Evolutionary conservation across 2,113 vertebrate genomes (phyloP).

Genomic region (Nicator chloris): DNA sequence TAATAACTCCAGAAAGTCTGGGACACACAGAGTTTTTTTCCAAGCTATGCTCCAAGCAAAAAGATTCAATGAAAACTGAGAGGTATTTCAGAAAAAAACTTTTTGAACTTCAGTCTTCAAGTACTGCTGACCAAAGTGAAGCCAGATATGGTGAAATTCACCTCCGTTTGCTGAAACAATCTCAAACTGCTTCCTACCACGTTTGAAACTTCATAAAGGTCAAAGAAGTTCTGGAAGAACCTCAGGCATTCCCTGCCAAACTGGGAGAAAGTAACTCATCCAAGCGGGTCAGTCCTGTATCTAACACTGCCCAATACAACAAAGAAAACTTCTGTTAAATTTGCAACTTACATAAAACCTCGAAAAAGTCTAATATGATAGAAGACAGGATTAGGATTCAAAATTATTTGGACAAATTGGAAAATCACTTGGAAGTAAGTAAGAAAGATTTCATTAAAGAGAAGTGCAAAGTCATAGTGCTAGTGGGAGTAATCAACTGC

Average conservation of each 20-base stretch:
- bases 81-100: not conserved
- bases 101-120: not conserved
- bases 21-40: not conserved
- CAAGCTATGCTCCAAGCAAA: not conserved
- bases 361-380: not conserved
- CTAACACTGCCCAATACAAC: not conserved
- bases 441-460: not conserved
- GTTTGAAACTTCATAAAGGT: not conserved
- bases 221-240: not conserved
- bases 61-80: not conserved
- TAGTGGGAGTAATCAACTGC: not conserved
- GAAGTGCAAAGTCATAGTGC: not conserved
- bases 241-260: not conserved
- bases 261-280: not conserved
- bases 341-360: not conserved
- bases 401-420: not conserved
- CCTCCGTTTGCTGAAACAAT: not conserved
- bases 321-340: not conserved
- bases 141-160: not conserved
- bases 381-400: not conserved
- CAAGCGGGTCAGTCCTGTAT: not conserved
- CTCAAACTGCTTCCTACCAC: not conserved
- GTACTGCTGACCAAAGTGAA: not conserved
- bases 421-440: not conserved
- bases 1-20: not conserved